These are phyloP conservation scores for Desmodus rotundus DNA, from an alignment of 2,113 vertebrate species.

Conservation along the genomic window DNA sequence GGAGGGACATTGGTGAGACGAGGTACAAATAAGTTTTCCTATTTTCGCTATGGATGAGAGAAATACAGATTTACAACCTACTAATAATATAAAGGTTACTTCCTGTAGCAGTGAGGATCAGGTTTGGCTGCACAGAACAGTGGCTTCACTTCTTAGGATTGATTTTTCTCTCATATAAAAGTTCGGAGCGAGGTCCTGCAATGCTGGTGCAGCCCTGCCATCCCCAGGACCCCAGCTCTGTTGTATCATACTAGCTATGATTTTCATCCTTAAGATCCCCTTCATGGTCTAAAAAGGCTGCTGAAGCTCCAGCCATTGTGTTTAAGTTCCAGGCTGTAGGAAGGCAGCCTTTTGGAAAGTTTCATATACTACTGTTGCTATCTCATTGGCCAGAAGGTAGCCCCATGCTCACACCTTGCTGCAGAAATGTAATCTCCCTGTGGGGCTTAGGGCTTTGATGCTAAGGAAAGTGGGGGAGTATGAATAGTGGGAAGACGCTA, in stretches of 20 bases:
- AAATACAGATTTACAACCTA: background rate
- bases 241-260: background rate
- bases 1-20: background rate
- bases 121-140: background rate
- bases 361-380: background rate
- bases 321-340: background rate
- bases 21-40: background rate
- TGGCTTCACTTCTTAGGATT: background rate
- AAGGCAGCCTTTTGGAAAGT: background rate
- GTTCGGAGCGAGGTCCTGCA: background rate
- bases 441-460: background rate
- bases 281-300: background rate
- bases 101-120: background rate
- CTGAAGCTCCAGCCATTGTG: background rate
- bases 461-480: background rate
- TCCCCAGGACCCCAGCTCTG: background rate
- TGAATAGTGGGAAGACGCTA: too few species aligned
- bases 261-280: background rate
- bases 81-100: background rate
- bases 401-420: background rate
- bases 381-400: background rate
- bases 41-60: background rate
- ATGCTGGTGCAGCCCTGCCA: too few species aligned
- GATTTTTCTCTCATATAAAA: background rate
- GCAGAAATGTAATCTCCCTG: background rate